Percentiles rank a stretch among this genome's conserved stretches.
phyloP scores from a whole-genome alignment of 2,113 vertebrate species.

The Mystacornis crossleyi region DNA sequence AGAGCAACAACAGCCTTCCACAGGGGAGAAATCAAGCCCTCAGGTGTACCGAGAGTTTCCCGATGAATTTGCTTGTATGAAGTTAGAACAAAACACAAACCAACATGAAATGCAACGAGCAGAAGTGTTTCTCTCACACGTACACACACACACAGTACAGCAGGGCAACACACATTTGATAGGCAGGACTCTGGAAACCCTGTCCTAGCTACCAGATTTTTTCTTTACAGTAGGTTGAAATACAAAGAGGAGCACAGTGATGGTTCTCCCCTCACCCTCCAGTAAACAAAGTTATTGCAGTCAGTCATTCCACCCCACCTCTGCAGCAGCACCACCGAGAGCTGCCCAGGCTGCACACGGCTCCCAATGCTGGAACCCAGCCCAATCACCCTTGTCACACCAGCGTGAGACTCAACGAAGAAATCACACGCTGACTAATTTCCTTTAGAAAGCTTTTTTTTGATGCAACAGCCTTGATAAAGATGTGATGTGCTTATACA shows the following conservation, averaged over 20 bases:
- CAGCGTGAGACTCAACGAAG: background rate
- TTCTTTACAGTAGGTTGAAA: conserved; percentile 50
- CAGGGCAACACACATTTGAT: conserved; percentile 9
- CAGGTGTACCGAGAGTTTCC: background rate
- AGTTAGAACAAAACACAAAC: conserved; percentile 21
- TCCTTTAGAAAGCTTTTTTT: background rate
- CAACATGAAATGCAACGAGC: background rate
- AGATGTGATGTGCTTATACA: conserved; percentile 21
- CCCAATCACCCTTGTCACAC: background rate
- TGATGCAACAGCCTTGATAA: background rate
- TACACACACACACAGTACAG: background rate
- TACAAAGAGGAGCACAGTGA: conserved; percentile 51
- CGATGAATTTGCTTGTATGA: background rate
- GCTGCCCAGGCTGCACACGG: background rate
- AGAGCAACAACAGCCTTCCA: background rate
- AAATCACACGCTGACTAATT: conserved; percentile 17
- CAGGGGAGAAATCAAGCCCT: background rate
- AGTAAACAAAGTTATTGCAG: conserved; percentile 61
- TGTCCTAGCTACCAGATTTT: background rate
- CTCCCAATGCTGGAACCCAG: background rate
- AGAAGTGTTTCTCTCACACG: background rate
- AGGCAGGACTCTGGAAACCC: conserved; percentile 20
- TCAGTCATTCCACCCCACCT: background rate
- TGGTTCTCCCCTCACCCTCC: background rate
- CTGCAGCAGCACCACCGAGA: background rate